A percentile compares a stretch with the other conserved stretches of the same genome.
phyloP scores from a whole-genome alignment of 2,113 vertebrate species.

The Perccottus glenii region DNA sequence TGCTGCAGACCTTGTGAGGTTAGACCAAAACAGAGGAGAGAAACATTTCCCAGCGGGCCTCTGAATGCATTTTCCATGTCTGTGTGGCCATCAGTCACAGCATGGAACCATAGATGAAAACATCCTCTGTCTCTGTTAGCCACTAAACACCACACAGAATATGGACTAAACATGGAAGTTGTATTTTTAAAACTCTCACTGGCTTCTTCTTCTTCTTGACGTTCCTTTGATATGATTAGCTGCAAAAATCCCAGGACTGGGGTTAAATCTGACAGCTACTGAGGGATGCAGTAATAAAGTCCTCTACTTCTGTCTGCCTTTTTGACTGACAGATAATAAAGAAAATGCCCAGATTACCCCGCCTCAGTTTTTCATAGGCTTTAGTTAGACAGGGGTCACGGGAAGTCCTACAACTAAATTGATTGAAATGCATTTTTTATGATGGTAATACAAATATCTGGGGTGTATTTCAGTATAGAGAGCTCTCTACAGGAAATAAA shows the following conservation, averaged over 20 bases:
- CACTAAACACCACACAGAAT: constrained; percentile 37
- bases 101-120: constrained; percentile 29
- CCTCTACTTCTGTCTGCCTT: background rate
- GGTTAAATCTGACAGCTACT: constrained; percentile 4
- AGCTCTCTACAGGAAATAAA: constrained; percentile 11
- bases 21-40: constrained; percentile 9
- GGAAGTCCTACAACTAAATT: background rate
- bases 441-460: background rate
- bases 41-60: constrained; percentile 19
- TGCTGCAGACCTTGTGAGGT: constrained; percentile 2
- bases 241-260: background rate
- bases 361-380: constrained; percentile 9
- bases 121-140: constrained; percentile 58
- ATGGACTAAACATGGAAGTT: background rate
- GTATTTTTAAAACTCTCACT: background rate
- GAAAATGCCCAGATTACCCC: background rate
- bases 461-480: background rate
- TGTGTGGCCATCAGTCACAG: constrained; percentile 33
- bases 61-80: constrained; percentile 56
- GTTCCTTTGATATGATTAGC: constrained; percentile 10
- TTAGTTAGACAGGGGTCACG: constrained; percentile 4
- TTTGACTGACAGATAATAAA: constrained; percentile 6
- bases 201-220: background rate
- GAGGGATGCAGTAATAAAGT: background rate
- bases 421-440: constrained; percentile 6